Evolutionary conservation across 2,797 vertebrate genomes (phyloP).

Genomic region (Loris lydekkerianus): DNA sequence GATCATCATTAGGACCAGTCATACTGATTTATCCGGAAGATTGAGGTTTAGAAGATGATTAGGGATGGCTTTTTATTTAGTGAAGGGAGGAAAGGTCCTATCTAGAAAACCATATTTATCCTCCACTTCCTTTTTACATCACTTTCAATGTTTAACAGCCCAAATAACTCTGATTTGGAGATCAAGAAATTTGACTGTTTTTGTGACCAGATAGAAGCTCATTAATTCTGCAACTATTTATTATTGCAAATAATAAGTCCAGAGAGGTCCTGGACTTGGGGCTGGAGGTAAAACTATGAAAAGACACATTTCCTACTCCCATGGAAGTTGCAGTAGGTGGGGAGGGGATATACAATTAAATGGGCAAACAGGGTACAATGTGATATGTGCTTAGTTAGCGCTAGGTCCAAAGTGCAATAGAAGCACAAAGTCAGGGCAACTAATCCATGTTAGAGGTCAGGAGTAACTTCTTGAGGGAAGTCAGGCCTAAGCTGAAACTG

Average conservation of each 20-base stretch:
- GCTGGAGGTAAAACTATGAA: background rate
- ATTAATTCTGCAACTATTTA: slow-evolving; percentile 8
- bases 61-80: background rate
- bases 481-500: background rate
- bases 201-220: background rate
- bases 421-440: background rate
- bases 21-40: slow-evolving; percentile 38
- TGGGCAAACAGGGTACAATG: background rate
- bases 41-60: background rate
- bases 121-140: background rate
- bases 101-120: background rate
- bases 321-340: background rate
- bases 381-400: background rate
- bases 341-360: background rate
- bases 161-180: background rate
- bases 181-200: slow-evolving; percentile 14
- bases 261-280: background rate
- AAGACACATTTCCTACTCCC: background rate
- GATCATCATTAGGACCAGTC: slow-evolving; percentile 12
- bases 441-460: background rate
- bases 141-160: background rate
- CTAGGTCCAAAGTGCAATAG: background rate
- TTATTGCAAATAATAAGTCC: slow-evolving; percentile 26
- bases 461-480: background rate
- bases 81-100: background rate